phyloP scores from a whole-genome alignment of 2,888 invertebrate species.

The Mylabris sibirica region DNA sequence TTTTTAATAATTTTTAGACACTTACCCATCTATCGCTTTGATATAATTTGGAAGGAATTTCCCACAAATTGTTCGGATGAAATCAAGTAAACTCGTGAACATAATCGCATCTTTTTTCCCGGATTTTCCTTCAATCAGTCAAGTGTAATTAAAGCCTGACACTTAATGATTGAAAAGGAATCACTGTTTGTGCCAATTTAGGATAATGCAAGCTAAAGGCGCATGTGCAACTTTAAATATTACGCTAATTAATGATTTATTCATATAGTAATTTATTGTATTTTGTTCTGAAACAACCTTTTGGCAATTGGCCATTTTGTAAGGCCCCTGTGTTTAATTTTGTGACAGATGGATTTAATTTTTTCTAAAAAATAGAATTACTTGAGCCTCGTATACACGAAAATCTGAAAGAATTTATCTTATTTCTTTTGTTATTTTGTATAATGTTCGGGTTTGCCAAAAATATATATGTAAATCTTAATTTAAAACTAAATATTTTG shows the following conservation, averaged over 20 bases:
- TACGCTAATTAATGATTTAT: not conserved
- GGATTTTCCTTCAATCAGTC: not conserved
- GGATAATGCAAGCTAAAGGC: not conserved
- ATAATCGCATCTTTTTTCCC: not conserved
- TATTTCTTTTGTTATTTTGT: not conserved
- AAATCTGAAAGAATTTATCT: not conserved
- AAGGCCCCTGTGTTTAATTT: not conserved
- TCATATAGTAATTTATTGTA: not conserved
- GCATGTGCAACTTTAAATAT: not conserved
- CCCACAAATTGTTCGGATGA: not conserved
- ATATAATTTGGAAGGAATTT: not conserved
- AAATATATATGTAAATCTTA: not conserved
- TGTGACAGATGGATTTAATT: not conserved
- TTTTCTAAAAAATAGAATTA: not conserved
- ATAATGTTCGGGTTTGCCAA: not conserved
- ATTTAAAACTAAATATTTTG: not conserved
- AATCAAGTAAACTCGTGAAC: not conserved
- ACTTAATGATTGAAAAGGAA: not conserved
- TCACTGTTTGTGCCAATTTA: not conserved
- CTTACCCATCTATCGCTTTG: not conserved
- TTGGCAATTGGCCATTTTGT: constrained; percentile 10
- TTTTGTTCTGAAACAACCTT: not conserved
- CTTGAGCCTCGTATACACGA: not conserved
- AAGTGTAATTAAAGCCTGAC: not conserved
- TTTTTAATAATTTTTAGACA: not conserved